A percentile compares a stretch with the other conserved stretches of the same genome.
Evolutionary conservation across 2,888 invertebrate genomes (phyloP).

Genomic region (Beris chalybata): DNA sequence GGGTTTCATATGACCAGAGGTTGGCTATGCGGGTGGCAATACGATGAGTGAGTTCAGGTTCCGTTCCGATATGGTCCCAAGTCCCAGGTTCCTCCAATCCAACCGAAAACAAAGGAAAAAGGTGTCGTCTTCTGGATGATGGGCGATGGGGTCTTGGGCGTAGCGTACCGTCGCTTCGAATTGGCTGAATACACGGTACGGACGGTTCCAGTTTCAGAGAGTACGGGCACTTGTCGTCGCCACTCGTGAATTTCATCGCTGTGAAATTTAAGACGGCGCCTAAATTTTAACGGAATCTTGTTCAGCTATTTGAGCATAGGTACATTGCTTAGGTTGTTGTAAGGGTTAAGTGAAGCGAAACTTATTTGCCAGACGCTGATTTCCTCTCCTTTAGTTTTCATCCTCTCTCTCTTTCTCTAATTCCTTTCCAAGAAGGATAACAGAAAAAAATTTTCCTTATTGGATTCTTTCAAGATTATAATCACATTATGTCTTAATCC

Average conservation of each 20-base stretch:
- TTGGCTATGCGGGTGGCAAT: conserved; percentile 27
- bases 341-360: conserved; percentile 1
- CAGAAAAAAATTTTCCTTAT: no score
- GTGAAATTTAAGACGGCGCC: conserved; percentile 32
- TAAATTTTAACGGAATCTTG: conserved; percentile 22
- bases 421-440: no score
- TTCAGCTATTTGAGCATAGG: conserved; percentile 10
- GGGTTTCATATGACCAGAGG: conserved; percentile 24
- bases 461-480: no score
- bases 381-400: no score
- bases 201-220: conserved; percentile 15
- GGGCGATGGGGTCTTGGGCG: conserved; percentile 12
- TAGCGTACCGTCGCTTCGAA: background rate
- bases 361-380: background rate
- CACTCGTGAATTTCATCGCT: conserved; percentile 2
- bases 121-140: conserved; percentile 22
- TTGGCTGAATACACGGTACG: conserved; percentile 2
- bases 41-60: conserved; percentile 21
- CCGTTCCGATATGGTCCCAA: conserved; percentile 21
- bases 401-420: no score
- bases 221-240: no score
- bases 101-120: conserved; percentile 6
- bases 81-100: conserved; percentile 8
- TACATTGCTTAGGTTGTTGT: conserved; percentile 1
- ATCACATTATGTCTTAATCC: no score